Evolutionary conservation across 2,797 vertebrate genomes (phyloP).

Genomic region (Pipistrellus pygmaeus): DNA sequence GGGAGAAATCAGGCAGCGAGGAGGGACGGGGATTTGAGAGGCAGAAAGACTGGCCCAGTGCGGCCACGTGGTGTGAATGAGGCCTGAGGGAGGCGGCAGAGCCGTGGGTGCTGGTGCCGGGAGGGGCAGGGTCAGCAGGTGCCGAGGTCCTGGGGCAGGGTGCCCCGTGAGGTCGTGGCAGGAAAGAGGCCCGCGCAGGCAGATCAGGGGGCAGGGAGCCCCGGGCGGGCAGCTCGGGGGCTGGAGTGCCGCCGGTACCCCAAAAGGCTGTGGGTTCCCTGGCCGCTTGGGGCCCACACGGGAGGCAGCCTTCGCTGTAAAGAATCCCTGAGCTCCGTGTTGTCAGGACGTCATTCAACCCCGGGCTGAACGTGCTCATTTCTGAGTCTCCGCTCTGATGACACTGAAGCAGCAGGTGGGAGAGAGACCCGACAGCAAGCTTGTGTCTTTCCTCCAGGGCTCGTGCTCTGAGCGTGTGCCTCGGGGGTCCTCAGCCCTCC

Average conservation of each 20-base stretch:
- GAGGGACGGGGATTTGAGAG: not conserved
- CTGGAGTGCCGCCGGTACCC: not conserved
- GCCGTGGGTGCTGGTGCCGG: not conserved
- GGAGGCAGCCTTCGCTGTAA: not conserved
- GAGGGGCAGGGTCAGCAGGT: not conserved
- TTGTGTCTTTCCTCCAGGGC: not conserved
- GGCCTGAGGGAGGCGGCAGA: not conserved
- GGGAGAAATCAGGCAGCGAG: not conserved
- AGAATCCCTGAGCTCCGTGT: not conserved
- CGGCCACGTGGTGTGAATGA: not conserved
- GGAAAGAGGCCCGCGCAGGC: not conserved
- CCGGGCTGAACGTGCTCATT: not conserved
- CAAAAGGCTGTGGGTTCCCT: not conserved
- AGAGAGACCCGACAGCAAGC: not conserved
- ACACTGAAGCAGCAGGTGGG: not conserved
- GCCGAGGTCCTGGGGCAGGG: not conserved
- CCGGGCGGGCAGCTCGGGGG: not conserved
- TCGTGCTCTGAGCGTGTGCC: not conserved
- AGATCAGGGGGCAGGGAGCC: not conserved
- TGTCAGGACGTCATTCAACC: not conserved
- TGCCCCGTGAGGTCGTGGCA: not conserved
- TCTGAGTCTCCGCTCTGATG: not conserved
- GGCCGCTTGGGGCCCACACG: not conserved
- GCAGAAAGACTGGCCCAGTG: not conserved
- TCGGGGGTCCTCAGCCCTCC: not conserved